Conservation (phyloP, 2,113 vertebrate genomes). For the Panurus biarmicus region DNA sequence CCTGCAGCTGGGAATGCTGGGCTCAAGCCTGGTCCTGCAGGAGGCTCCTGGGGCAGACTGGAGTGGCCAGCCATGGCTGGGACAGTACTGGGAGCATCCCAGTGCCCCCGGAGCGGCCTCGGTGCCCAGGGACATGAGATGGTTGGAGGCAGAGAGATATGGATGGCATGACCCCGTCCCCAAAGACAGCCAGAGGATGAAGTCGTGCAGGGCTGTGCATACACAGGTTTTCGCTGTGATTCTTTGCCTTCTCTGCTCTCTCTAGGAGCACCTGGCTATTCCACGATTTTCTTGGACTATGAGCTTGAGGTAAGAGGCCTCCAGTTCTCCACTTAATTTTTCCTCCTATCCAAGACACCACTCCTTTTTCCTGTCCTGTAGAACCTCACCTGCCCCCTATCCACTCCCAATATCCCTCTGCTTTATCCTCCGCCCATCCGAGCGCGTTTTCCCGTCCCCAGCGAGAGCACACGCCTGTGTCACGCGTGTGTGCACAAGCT, state of each 20-base stretch:
- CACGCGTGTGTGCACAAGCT: not conserved
- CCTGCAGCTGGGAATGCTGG: not conserved
- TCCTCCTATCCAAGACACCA: not conserved
- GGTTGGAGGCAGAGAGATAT: rapidly evolving
- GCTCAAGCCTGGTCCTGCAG: not conserved
- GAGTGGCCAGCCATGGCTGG: not conserved
- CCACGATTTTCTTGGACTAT: not conserved
- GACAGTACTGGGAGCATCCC: not conserved
- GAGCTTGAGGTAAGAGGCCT: not conserved
- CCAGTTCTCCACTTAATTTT: not conserved
- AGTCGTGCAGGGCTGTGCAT: not conserved
- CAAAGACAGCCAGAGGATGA: not conserved
- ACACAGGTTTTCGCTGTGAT: not conserved
- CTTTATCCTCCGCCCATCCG: not conserved
- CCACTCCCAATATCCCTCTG: not conserved
- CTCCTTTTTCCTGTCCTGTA: not conserved
- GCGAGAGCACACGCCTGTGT: rapidly evolving
- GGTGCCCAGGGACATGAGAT: rapidly evolving
- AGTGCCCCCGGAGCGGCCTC: not conserved
- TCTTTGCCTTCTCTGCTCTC: not conserved
- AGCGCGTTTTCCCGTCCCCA: not conserved
- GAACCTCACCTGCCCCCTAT: not conserved
- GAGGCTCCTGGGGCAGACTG: not conserved
- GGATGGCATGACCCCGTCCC: not conserved
- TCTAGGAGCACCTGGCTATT: not conserved